Base-by-base conservation (phyloP, 2,797 vertebrate genomes). In the Tachyglossus aculeatus region DNA sequence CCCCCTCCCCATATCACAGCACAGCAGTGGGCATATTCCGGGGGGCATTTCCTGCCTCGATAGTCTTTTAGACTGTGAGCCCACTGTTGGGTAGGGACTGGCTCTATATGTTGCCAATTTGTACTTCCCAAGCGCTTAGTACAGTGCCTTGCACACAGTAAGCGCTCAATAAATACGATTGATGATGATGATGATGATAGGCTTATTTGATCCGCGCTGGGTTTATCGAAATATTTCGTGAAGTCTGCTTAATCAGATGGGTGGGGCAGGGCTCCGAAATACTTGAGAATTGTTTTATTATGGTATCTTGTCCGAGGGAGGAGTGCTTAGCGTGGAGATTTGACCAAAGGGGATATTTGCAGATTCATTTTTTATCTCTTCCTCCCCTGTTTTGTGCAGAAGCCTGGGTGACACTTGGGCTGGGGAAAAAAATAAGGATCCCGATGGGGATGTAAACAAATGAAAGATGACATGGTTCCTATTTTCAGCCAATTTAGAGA, bases 371-470 rank as follows among this genome's bases (percentile, higher is more conserved):
- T 85, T 52, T 69, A 61, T 67, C 12, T 24, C 43, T 77, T 21
- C 33, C 63, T 36, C 67, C n/a, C 22, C 1, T 73, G 71, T 31
- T 41, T 69, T 82, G 74, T 81, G 84, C 54, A 63, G 47, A 71
- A 70, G 67, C 43, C 73, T 86, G 45, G 63, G 73, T 75, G 83
- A 66, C 78, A 64, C 81, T 81, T 71, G 62, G 54, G 74, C 48
- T 36, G 29, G 4, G 31, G 24, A 44, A 44, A 22, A 44, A 31
- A 66, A 67, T 54, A 50, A 45, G 65, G 68, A 67, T 72, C 50
- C 32, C 2, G 55, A 50, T 83, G 74, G 84, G 76, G 80, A 86
- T 64, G 78, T 87, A 91, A 90, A 91, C 89, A 92, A 89, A 82
- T 56, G 19, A 57, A 50, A 56, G 75, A 65, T 56, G 34, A n/a